These are phyloP conservation scores for Crematogaster levior DNA, from an alignment of 2,888 invertebrate species.

Conservation along the genomic window DNA sequence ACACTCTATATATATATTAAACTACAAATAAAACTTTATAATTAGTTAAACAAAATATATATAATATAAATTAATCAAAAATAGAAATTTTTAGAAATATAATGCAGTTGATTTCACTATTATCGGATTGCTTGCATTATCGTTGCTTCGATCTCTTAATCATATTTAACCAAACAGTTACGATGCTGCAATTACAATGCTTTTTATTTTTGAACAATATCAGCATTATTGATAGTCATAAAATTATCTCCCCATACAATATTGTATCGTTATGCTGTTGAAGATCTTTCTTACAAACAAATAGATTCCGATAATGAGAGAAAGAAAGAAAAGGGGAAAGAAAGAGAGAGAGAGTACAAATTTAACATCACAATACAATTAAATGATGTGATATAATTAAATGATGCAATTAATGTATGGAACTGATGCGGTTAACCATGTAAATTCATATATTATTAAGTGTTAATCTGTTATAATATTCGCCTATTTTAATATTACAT, in stretches of 20 bases:
- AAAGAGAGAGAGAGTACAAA: conserved; percentile 1
- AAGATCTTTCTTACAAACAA: background rate
- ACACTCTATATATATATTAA: conserved; percentile 31
- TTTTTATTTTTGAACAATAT: background rate
- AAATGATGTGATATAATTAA: conserved; percentile 21
- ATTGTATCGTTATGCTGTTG: background rate
- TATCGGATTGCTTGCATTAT: background rate
- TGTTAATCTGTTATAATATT: background rate
- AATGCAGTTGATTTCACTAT: background rate
- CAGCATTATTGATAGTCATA: background rate
- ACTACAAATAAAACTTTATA: conserved; percentile 3
- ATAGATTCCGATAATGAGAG: background rate
- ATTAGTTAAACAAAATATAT: background rate
- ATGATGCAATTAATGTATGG: conserved; percentile 29
- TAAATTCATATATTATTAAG: conserved; percentile 26
- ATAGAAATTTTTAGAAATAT: background rate
- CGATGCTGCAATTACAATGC: background rate
- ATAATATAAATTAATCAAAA: background rate
- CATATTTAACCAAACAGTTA: conserved; percentile 1
- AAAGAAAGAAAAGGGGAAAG: background rate
- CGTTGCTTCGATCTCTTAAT: background rate
- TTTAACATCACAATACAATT: background rate
- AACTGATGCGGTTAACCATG: background rate
- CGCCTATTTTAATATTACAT: conserved; percentile 12
- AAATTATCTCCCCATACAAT: background rate